Evolutionary conservation across 2,888 invertebrate genomes (phyloP).

Genomic region (Torymus tubicola): DNA sequence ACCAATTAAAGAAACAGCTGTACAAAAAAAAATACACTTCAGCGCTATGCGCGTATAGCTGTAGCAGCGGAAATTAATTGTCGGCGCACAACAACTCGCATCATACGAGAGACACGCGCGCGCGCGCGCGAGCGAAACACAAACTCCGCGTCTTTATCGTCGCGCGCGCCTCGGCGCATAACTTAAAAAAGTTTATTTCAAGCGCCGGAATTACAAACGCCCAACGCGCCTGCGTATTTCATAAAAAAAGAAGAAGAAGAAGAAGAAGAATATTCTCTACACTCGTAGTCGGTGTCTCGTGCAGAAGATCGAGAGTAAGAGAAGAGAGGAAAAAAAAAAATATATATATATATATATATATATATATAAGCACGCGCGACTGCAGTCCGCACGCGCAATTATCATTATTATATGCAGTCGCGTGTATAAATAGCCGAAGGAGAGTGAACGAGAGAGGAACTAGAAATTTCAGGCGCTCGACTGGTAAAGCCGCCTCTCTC

Average conservation of each 20-base stretch:
- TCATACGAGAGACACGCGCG: background rate
- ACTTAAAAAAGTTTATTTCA: slow-evolving; percentile 51
- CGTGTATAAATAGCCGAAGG: slow-evolving; percentile 54
- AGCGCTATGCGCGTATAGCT: background rate
- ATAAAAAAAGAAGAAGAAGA: slow-evolving; percentile 17
- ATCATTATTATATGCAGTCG: slow-evolving; percentile 57
- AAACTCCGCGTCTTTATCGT: slow-evolving; percentile 48
- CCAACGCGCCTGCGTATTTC: slow-evolving; percentile 21
- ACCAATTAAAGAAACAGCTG: background rate
- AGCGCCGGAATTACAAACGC: slow-evolving; percentile 36
- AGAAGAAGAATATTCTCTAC: background rate
- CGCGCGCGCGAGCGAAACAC: slow-evolving; percentile 16
- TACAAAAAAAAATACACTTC: background rate
- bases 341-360: no score
- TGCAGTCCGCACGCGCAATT: slow-evolving; percentile 36
- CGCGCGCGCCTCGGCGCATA: slow-evolving; percentile 29
- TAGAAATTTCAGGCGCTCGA: slow-evolving; percentile 1
- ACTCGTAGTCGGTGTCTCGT: no score
- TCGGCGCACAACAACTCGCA: background rate
- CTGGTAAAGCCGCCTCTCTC: background rate
- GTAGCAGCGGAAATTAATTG: slow-evolving; percentile 15
- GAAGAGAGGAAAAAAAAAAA: background rate
- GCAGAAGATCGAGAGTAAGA: background rate
- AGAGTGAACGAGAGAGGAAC: slow-evolving; percentile 15
- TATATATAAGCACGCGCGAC: background rate